Percentiles rank a stretch among this genome's conserved stretches.
Evolutionary conservation across 2,888 invertebrate genomes (phyloP).

Genomic region (Dolichomitus sp.): DNA sequence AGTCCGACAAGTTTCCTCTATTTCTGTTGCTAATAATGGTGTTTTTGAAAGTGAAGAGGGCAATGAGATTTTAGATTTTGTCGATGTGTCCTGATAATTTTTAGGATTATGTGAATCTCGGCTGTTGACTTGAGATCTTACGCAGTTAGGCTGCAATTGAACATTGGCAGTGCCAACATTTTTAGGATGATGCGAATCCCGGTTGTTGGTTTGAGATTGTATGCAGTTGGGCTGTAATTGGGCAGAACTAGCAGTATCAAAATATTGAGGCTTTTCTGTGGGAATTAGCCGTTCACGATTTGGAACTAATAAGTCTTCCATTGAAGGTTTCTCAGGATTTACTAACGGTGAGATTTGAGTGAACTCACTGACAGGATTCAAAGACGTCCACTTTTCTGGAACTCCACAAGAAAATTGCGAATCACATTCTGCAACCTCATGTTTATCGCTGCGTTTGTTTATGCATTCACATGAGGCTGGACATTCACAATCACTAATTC

Average conservation of each 20-base stretch:
- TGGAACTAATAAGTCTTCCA: not conserved
- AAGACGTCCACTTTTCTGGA: not conserved
- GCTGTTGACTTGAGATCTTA: not conserved
- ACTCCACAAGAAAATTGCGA: constrained; percentile 31
- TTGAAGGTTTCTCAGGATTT: not conserved
- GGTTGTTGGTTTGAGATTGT: constrained; percentile 2
- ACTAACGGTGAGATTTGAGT: constrained; percentile 1
- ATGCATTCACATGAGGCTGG: constrained; percentile 42
- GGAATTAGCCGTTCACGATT: not conserved
- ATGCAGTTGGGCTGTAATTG: not conserved
- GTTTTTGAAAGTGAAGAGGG: not conserved
- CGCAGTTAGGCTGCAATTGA: not conserved
- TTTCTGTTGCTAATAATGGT: not conserved
- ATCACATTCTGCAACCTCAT: constrained; percentile 25
- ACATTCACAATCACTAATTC: constrained; percentile 36
- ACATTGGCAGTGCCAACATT: not conserved
- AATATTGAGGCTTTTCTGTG: not conserved
- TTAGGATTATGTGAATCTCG: not conserved
- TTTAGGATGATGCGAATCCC: not conserved
- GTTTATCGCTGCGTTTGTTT: constrained; percentile 35
- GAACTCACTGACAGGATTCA: not conserved
- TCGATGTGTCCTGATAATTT: not conserved
- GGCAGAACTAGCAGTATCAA: not conserved
- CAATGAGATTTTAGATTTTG: not conserved
- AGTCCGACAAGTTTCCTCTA: not conserved